Conservation (phyloP, 1,140 invertebrate genomes). For the Ruditapes philippinarum region DNA sequence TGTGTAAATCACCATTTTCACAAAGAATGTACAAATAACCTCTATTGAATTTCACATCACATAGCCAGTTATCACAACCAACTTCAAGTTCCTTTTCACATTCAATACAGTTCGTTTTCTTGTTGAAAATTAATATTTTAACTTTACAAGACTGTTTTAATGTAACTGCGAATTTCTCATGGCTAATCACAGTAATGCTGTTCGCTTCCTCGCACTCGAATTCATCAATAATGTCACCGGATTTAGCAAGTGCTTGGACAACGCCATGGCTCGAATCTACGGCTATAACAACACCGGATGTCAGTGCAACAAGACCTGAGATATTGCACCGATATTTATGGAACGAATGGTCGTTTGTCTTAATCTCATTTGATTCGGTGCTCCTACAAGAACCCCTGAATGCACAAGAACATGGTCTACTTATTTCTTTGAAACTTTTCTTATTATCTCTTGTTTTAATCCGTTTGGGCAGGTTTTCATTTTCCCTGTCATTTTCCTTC, state of each 20-base stretch:
- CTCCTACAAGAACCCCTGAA: neutral
- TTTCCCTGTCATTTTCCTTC: neutral
- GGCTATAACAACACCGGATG: neutral
- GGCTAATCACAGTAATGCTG: neutral
- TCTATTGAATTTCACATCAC: neutral
- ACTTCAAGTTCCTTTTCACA: neutral
- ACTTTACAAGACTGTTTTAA: neutral
- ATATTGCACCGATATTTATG: constrained; percentile 8
- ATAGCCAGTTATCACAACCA: neutral
- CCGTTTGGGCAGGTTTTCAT: neutral
- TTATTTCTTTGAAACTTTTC: neutral
- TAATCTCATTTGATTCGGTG: neutral
- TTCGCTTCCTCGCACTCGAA: neutral
- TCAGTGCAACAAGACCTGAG: neutral
- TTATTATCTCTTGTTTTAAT: neutral
- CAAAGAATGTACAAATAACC: constrained; percentile 11
- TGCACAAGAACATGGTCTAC: neutral
- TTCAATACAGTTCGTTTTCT: neutral
- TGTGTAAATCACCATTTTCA: constrained; percentile 3
- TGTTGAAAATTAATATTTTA: neutral
- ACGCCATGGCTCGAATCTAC: neutral
- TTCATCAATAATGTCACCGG: neutral
- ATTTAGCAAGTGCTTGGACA: neutral
- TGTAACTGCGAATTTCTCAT: neutral
- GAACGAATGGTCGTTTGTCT: neutral